A percentile compares a stretch with the other conserved stretches of the same genome.
phyloP scores from a whole-genome alignment of 2,888 invertebrate species.

The Lordiphosa andalusiaca region DNA sequence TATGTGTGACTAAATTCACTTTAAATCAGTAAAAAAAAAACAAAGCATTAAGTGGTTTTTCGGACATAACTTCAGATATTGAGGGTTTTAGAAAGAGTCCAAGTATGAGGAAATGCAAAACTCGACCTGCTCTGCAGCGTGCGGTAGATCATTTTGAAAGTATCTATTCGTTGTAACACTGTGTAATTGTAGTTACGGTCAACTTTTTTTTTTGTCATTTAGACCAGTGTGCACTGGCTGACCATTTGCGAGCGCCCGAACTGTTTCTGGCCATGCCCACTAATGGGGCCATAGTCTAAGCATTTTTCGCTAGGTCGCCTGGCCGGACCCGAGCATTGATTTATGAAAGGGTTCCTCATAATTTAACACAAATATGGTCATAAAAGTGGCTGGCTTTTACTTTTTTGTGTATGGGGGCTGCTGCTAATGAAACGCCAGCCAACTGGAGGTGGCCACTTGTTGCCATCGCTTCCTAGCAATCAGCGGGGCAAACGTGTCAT shows the following conservation, averaged over 20 bases:
- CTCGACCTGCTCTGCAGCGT: too few species aligned
- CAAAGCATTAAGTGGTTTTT: too few species aligned
- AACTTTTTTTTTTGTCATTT: too few species aligned
- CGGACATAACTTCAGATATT: too few species aligned
- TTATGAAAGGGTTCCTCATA: slow-evolving; percentile 75
- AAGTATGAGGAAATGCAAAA: too few species aligned
- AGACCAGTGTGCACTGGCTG: slow-evolving; percentile 14
- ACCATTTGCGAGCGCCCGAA: slow-evolving; percentile 50
- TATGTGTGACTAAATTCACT: too few species aligned
- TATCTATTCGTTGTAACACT: too few species aligned
- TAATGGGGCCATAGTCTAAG: slow-evolving; percentile 41
- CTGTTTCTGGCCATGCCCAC: slow-evolving; percentile 35
- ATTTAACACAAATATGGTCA: slow-evolving; percentile 77
- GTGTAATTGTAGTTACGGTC: too few species aligned
- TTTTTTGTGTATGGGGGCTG: slow-evolving; percentile 38
- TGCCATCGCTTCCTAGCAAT: slow-evolving; percentile 67
- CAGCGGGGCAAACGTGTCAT: slow-evolving; percentile 64
- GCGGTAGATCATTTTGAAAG: too few species aligned
- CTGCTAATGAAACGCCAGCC: slow-evolving; percentile 59
- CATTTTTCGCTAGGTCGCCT: slow-evolving; percentile 57
- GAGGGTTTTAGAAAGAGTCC: too few species aligned
- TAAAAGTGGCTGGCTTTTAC: slow-evolving; percentile 70
- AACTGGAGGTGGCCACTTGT: slow-evolving; percentile 61
- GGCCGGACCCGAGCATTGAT: slow-evolving; percentile 34
- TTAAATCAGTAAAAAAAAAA: too few species aligned